phyloP scores from a whole-genome alignment of 2,797 vertebrate species.

The Brachyrhaphis roseni region DNA sequence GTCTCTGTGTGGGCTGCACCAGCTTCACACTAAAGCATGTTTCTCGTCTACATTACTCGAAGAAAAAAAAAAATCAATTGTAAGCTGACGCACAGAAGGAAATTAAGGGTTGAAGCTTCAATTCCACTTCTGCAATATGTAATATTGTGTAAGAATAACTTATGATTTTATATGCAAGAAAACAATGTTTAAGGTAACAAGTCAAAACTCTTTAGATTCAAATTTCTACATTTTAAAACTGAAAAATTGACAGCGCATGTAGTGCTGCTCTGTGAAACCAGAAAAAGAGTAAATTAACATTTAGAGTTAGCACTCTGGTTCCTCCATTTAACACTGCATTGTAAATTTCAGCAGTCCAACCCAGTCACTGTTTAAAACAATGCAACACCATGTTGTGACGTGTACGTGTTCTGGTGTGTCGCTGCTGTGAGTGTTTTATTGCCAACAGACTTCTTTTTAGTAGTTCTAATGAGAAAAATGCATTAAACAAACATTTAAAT shows the following conservation, averaged over 20 bases:
- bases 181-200: neutral
- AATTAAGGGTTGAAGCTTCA: neutral
- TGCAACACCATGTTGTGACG: neutral
- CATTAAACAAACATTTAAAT: neutral
- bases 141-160: neutral
- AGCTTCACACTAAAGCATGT: slow-evolving; percentile 55
- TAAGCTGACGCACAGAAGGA: neutral
- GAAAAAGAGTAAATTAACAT: slow-evolving; percentile 14
- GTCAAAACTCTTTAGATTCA: neutral
- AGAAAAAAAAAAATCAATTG: slow-evolving; percentile 20
- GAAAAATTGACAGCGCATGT: neutral
- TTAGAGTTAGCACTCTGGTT: slow-evolving; percentile 10
- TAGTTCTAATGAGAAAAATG: neutral
- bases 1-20: slow-evolving; percentile 61
- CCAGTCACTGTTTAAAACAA: neutral
- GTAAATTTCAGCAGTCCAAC: slow-evolving; percentile 26
- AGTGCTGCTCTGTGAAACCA: slow-evolving; percentile 7
- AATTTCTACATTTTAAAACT: neutral
- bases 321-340: slow-evolving; percentile 18
- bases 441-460: neutral
- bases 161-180: neutral
- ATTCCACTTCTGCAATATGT: neutral
- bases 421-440: neutral
- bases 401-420: neutral
- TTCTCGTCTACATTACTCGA: slow-evolving; percentile 46